Evolutionary conservation across 2,113 vertebrate species (phyloP).

Genomic region (Gorsachius goisagi): DNA sequence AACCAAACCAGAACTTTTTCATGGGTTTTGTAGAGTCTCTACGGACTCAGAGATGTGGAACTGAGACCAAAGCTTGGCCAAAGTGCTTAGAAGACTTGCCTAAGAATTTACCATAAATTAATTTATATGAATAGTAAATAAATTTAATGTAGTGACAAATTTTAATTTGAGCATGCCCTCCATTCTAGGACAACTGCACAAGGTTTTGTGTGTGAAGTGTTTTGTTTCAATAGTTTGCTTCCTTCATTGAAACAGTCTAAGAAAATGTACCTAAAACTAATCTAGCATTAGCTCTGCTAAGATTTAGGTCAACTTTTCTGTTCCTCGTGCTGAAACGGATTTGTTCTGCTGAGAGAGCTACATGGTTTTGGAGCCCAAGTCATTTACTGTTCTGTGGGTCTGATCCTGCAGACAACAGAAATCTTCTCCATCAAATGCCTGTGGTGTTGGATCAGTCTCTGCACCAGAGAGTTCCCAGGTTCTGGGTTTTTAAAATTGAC

Average conservation of each 20-base stretch:
- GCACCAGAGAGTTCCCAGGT: background rate
- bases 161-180: background rate
- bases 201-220: background rate
- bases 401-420: background rate
- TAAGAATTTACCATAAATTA: background rate
- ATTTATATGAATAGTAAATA: background rate
- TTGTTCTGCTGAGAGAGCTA: background rate
- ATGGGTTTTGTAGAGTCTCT: background rate
- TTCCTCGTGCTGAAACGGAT: background rate
- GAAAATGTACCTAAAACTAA: background rate
- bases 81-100: background rate
- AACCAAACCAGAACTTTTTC: background rate
- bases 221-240: background rate
- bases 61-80: background rate
- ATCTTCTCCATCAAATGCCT: background rate
- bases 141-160: rapidly evolving
- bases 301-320: background rate
- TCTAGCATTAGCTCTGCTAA: background rate
- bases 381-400: background rate
- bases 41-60: background rate
- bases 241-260: background rate
- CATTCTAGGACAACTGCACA: background rate
- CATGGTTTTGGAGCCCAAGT: background rate
- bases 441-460: background rate
- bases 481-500: background rate